Percentiles rank a stretch among this genome's conserved stretches.
Evolutionary conservation across 2,797 vertebrate genomes (phyloP).

Genomic region (Sitta carolinensis): DNA sequence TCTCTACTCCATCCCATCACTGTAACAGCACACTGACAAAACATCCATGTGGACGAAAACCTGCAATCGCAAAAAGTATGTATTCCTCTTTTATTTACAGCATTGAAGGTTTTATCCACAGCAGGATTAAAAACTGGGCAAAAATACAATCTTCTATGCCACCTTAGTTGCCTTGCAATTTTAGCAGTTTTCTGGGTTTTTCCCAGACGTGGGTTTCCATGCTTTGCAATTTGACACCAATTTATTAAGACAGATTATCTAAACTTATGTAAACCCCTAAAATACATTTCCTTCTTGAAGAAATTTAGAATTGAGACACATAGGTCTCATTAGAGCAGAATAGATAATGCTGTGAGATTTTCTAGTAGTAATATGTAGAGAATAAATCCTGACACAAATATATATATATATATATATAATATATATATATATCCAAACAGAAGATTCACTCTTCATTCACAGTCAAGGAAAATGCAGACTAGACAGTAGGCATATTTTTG

Average conservation of each 20-base stretch:
- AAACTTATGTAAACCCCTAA: background rate
- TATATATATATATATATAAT: too few relatives aligned
- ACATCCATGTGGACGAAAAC: background rate
- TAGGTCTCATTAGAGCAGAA: background rate
- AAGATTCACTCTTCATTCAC: background rate
- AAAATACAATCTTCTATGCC: background rate
- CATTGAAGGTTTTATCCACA: background rate
- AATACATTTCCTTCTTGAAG: background rate
- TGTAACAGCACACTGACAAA: background rate
- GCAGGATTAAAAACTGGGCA: background rate
- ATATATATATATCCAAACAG: background rate
- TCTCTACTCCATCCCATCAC: fast-evolving
- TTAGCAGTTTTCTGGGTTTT: background rate
- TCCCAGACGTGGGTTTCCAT: fast-evolving
- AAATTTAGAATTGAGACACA: background rate
- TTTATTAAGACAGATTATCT: background rate
- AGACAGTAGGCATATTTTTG: background rate
- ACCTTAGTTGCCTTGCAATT: background rate
- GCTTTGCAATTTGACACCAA: background rate
- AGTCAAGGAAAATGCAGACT: background rate
- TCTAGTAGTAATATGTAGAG: background rate
- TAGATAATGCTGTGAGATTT: background rate
- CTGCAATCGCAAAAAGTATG: background rate
- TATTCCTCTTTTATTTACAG: background rate
- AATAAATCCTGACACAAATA: background rate